phyloP scores from a whole-genome alignment of 2,888 invertebrate genomes.

The Polydrusus tereticollis region DNA sequence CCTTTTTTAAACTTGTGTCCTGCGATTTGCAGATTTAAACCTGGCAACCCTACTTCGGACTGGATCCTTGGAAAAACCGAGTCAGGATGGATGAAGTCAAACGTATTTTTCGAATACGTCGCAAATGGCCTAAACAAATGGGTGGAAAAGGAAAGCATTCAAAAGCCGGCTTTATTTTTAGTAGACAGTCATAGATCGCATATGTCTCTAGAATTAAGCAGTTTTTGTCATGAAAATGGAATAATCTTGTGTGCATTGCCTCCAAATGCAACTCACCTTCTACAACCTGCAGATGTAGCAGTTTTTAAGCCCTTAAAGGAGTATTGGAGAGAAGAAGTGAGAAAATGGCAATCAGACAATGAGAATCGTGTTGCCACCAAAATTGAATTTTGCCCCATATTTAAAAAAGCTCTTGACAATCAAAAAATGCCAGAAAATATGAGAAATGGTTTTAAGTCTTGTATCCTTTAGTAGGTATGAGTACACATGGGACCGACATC shows the following conservation, averaged over 20 bases:
- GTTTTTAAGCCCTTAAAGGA: slow-evolving; percentile 57
- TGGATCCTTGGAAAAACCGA: slow-evolving; percentile 52
- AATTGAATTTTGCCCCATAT: slow-evolving; percentile 53
- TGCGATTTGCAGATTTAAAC: too few species aligned
- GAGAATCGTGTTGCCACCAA: slow-evolving; percentile 52
- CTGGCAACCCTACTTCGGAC: too few species aligned
- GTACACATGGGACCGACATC: too few species aligned
- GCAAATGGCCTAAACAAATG: slow-evolving; percentile 51
- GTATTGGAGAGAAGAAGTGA: slow-evolving; percentile 55
- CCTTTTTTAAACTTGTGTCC: too few species aligned
- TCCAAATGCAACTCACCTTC: slow-evolving; percentile 55
- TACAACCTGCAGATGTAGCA: slow-evolving; percentile 57
- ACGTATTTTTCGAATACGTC: slow-evolving; percentile 53
- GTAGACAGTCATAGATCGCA: slow-evolving; percentile 58
- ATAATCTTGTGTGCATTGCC: slow-evolving; percentile 56
- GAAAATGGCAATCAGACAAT: slow-evolving; percentile 52
- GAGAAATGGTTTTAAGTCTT: slow-evolving; percentile 44
- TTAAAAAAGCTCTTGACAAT: slow-evolving; percentile 45
- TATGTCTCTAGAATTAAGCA: slow-evolving; percentile 50
- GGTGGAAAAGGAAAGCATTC: slow-evolving; percentile 44
- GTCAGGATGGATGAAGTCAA: slow-evolving; percentile 55
- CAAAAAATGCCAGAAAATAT: slow-evolving; percentile 45
- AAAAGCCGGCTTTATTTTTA: slow-evolving; percentile 53
- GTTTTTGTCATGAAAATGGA: slow-evolving; percentile 53
- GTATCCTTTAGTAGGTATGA: too few species aligned